These are phyloP conservation scores for Leptinotarsa tumamoca DNA, from an alignment of 2,888 invertebrate species.

Conservation along the genomic window DNA sequence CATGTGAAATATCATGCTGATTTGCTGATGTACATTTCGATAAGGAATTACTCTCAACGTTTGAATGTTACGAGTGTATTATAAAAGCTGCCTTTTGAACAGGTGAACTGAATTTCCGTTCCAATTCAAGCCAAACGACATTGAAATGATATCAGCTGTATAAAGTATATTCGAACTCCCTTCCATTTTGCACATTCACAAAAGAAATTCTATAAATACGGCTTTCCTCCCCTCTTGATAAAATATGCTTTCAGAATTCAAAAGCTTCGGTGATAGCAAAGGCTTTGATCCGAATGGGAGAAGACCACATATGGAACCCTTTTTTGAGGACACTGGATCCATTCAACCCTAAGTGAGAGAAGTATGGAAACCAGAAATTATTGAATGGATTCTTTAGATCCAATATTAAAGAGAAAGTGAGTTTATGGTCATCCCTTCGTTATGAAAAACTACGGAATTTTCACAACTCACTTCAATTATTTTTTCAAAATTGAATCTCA, in stretches of 20 bases:
- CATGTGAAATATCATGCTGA: too few species aligned
- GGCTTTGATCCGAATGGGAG: constrained; percentile 2
- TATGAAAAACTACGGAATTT: too few species aligned
- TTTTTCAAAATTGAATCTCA: too few species aligned
- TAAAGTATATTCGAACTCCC: not conserved
- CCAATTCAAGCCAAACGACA: not conserved
- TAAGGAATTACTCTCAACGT: too few species aligned
- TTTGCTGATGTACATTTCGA: too few species aligned
- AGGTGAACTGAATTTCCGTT: not conserved
- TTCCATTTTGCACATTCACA: constrained; percentile 14
- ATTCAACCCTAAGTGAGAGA: not conserved
- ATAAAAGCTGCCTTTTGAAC: not conserved
- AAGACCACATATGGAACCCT: not conserved
- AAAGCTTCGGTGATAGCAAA: not conserved
- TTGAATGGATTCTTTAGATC: not conserved
- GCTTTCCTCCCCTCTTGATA: constrained; percentile 1
- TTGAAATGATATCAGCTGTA: not conserved
- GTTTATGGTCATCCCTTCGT: too few species aligned
- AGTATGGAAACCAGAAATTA: not conserved
- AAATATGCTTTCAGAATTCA: constrained; percentile 14
- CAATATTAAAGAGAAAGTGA: not conserved
- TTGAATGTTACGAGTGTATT: not conserved
- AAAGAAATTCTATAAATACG: not conserved
- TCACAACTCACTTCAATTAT: too few species aligned
- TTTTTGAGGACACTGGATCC: not conserved